Evolutionary conservation across 1,140 invertebrate genomes (phyloP).

Genomic region (Neodiprion fabricii): DNA sequence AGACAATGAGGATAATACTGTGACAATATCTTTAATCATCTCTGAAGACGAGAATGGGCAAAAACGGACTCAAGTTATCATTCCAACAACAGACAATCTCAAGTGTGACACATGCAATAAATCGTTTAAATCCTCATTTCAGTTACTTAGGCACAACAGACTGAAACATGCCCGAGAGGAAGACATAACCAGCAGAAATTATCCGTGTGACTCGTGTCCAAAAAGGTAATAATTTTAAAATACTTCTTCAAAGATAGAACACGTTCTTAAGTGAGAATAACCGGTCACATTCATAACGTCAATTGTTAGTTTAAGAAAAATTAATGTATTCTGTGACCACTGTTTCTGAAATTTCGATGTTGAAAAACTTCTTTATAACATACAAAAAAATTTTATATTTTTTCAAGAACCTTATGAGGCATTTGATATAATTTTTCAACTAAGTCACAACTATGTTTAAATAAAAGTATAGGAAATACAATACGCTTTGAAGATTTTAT

Average conservation of each 20-base stretch:
- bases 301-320: neutral
- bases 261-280: no score
- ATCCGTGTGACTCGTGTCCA: conserved; percentile 59
- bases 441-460: no score
- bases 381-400: conserved; percentile 20
- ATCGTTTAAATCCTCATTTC: conserved; percentile 56
- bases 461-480: neutral
- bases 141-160: conserved; percentile 56
- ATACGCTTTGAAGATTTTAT: neutral
- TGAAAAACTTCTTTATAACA: conserved; percentile 9
- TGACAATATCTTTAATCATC: conserved; percentile 59
- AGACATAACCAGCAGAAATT: conserved; percentile 59
- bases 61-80: conserved; percentile 59
- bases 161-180: conserved; percentile 59
- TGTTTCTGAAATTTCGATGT: neutral
- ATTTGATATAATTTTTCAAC: no score
- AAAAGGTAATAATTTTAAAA: conserved; percentile 44
- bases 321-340: no score
- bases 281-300: no score
- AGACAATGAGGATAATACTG: conserved; percentile 57
- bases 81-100: conserved; percentile 55
- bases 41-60: conserved; percentile 59
- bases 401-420: no score
- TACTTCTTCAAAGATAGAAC: no score
- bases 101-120: conserved; percentile 58